Evolutionary conservation across 1,140 invertebrate genomes (phyloP), one percentile per base, ranked within the genome.

Genomic region (Gryllus bimaculatus): DNA sequence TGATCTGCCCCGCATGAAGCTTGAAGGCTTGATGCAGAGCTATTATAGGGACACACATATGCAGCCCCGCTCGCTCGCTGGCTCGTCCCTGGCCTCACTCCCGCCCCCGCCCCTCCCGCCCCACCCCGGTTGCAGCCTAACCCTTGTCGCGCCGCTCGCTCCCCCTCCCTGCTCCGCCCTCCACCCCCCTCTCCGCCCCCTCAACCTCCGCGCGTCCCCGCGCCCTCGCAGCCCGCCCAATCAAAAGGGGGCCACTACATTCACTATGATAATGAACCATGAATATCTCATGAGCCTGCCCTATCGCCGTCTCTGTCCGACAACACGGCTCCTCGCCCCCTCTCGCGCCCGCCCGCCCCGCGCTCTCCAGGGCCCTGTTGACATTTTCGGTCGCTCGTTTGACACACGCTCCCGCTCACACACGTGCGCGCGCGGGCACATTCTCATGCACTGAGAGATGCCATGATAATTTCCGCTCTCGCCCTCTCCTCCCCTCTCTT

Each of bases 181-280:
- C 74, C 8, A 20, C 74, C 2, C 54, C 10, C 18, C 7, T 18
- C 18, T 7, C 54, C 49, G 49, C 48, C 26, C 20, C 39, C 48
- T 5, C 39, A 12, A 15, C 66, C n/a, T 18, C n/a, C 48, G n/a
- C 48, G 26, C 48, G 54, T 48, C 26, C 26, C 48, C 26, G 78
- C 26, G 66, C 73, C 39, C 78, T n/a, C 48, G 26, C 73, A n/a
- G 73, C 79, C 74, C 49, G 74, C 21, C 80, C 80, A 80, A 80
- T 80, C 80, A 80, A 74, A 80, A 80, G 74, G 80, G 80, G 80
- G 48, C 80, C 20, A 78, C 73, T 73, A 48, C 80, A 80, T 80
- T 80, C 80, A n/a, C 80, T 80, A 80, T 80, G 80, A 80, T 80
- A 80, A 80, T 80, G 80, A 80, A 80, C 77, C 80, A 80, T 80